These are phyloP conservation scores for Theocolax elegans DNA, from an alignment of 1,140 invertebrate genomes.

Conservation along the genomic window DNA sequence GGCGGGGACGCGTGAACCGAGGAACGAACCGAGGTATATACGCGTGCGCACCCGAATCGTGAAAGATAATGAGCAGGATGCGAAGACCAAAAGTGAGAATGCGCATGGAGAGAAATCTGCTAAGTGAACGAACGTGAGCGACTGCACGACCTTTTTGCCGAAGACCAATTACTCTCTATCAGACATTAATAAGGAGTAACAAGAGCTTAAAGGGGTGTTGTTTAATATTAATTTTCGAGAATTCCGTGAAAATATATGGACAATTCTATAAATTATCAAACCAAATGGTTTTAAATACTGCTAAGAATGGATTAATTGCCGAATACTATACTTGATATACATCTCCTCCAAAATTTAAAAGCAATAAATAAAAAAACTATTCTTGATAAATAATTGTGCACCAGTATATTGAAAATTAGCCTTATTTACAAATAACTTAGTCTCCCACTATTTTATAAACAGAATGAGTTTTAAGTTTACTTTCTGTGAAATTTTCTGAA, in stretches of 20 bases:
- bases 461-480: too few species aligned
- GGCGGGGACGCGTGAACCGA: background rate
- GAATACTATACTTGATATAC: too few species aligned
- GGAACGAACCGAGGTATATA: background rate
- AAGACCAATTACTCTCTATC: conserved; percentile 1
- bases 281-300: too few species aligned
- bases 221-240: background rate
- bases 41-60: background rate
- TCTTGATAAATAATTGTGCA: too few species aligned
- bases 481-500: too few species aligned
- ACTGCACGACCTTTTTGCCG: background rate
- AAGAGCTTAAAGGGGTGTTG: background rate
- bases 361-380: too few species aligned
- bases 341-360: too few species aligned
- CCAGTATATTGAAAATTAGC: too few species aligned
- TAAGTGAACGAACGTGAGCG: background rate
- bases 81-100: conserved; percentile 13
- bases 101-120: conserved; percentile 7
- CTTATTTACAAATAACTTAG: too few species aligned
- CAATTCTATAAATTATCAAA: too few species aligned
- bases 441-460: too few species aligned
- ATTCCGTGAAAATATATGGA: background rate
- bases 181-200: conserved; percentile 13
- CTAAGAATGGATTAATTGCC: too few species aligned
- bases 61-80: conserved; percentile 34